Evolutionary conservation across 2,797 vertebrate species (phyloP).

Genomic region (Dermochelys coriacea): DNA sequence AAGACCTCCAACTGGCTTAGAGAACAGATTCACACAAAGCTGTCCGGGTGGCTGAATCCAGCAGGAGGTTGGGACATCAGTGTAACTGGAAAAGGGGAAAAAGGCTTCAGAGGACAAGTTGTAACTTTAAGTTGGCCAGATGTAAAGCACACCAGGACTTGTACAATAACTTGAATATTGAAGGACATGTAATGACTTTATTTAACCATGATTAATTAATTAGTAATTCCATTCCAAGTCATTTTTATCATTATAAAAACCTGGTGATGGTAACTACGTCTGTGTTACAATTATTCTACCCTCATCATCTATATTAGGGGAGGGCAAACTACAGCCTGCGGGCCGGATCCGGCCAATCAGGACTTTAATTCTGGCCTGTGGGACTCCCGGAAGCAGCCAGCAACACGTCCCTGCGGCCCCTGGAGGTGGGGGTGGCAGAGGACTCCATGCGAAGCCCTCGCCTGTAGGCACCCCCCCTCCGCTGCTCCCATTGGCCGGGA

Average conservation of each 20-base stretch:
- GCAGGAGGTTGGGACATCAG: not conserved
- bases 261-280: not conserved
- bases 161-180: not conserved
- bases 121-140: not conserved
- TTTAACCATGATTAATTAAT: slow-evolving; percentile 37
- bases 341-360: too few relatives aligned
- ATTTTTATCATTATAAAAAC: not conserved
- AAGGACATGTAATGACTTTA: not conserved
- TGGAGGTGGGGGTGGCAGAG: too few relatives aligned
- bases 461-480: too few relatives aligned
- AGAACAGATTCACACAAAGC: not conserved
- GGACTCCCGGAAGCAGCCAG: too few relatives aligned
- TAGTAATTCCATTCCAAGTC: not conserved
- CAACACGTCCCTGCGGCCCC: too few relatives aligned
- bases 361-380: too few relatives aligned
- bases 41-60: not conserved
- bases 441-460: too few relatives aligned
- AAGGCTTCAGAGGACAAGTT: not conserved
- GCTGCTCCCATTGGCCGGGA: too few relatives aligned
- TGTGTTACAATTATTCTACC: not conserved
- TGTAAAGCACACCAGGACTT: not conserved
- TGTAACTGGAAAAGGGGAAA: not conserved
- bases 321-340: too few relatives aligned
- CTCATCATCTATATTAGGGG: slow-evolving; percentile 18
- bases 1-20: accelerated